Evolutionary conservation across 2,888 invertebrate species (phyloP).

Genomic region (Pardosa pseudoannulata): DNA sequence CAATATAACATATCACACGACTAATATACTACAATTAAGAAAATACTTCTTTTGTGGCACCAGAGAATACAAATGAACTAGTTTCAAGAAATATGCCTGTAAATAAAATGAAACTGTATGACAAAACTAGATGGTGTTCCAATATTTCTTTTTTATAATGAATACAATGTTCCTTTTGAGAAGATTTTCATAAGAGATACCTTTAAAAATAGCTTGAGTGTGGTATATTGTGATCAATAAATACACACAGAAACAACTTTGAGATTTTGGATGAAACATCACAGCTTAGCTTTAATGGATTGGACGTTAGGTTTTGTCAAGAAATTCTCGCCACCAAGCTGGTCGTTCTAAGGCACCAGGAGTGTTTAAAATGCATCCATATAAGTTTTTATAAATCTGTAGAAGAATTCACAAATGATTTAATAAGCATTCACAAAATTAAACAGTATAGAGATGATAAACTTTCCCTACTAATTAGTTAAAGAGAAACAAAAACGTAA

Average conservation of each 20-base stretch:
- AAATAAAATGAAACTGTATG: too few relatives aligned
- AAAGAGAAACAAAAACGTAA: too few relatives aligned
- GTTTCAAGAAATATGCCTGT: too few relatives aligned
- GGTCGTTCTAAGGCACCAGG: conserved; percentile 71
- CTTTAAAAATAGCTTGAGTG: not conserved
- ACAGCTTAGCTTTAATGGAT: conserved; percentile 70
- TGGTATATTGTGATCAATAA: not conserved
- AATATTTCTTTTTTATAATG: not conserved
- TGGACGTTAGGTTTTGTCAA: conserved; percentile 64
- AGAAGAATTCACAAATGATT: too few relatives aligned
- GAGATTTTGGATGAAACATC: conserved; percentile 17
- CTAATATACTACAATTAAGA: too few relatives aligned
- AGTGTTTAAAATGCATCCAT: conserved; percentile 63
- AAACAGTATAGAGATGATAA: too few relatives aligned
- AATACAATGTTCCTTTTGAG: not conserved
- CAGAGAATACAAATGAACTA: too few relatives aligned
- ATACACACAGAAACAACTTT: not conserved
- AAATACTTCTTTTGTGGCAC: too few relatives aligned
- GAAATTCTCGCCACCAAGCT: conserved; percentile 72
- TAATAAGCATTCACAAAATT: too few relatives aligned
- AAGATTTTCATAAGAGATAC: not conserved
- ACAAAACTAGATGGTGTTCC: too few relatives aligned
- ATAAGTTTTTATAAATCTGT: conserved; percentile 71
- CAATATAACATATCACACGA: too few relatives aligned
- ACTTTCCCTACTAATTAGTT: too few relatives aligned